These are phyloP conservation scores for Panorpa germanica DNA, from an alignment of 2,888 invertebrate genomes.

Conservation along the genomic window DNA sequence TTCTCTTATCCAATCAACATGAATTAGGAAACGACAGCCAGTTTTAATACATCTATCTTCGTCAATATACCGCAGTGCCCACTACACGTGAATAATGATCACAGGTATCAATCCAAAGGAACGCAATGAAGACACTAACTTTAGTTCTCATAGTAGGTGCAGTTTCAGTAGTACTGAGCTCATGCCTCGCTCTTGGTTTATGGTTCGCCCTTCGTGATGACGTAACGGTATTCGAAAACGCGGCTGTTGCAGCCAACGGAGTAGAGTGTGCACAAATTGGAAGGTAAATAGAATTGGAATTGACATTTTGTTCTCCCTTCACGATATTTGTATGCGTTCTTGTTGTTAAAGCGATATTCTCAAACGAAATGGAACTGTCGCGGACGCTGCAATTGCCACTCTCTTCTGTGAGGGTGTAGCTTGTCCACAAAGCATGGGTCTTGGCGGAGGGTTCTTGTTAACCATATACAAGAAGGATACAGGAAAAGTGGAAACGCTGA, in stretches of 20 bases:
- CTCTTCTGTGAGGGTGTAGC: constrained; percentile 72
- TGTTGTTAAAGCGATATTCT: constrained; percentile 36
- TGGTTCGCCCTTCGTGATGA: no score
- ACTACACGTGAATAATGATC: no score
- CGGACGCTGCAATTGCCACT: constrained; percentile 73
- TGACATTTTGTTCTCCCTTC: background rate
- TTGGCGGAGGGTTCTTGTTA: constrained; percentile 80
- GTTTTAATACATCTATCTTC: no score
- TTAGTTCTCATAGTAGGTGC: no score
- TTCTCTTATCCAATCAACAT: no score
- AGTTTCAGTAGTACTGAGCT: no score
- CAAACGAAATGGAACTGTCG: constrained; percentile 51
- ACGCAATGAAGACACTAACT: no score
- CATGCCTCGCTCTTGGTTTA: no score
- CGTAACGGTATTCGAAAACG: no score
- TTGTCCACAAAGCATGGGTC: constrained; percentile 70
- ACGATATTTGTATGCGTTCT: background rate
- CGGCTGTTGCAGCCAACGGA: constrained; percentile 48
- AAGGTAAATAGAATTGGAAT: constrained; percentile 25
- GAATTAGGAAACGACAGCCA: no score
- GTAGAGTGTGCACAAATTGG: constrained; percentile 45
- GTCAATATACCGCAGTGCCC: no score
- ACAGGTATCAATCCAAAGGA: no score
- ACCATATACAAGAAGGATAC: constrained; percentile 52
- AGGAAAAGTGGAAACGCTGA: constrained; percentile 37